These are phyloP conservation scores for Hippopotamus amphibius DNA, from an alignment of 2,113 vertebrate species.

Conservation along the genomic window DNA sequence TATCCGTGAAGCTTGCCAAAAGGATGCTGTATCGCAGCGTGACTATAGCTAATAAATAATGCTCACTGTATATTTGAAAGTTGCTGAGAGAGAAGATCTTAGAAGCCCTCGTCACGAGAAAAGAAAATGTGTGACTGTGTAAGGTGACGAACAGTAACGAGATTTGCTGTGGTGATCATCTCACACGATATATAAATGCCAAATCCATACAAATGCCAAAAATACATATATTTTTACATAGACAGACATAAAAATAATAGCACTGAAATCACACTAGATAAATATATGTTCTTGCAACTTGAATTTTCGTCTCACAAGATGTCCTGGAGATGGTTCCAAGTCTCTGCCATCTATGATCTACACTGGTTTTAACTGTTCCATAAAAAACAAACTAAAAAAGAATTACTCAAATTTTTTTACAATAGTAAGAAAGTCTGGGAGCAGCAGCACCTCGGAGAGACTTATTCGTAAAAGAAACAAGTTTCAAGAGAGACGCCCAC, in stretches of 20 bases:
- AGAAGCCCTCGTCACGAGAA: not conserved
- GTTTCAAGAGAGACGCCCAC: not conserved
- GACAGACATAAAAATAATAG: not conserved
- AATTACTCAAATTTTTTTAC: slow-evolving; percentile 3
- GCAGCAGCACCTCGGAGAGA: not conserved
- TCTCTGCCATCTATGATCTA: not conserved
- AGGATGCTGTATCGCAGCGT: not conserved
- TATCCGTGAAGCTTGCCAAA: not conserved
- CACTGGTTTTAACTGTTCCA: not conserved
- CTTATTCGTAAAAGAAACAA: not conserved
- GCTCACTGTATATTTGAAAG: not conserved
- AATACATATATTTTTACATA: not conserved
- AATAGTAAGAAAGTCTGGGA: not conserved
- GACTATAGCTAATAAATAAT: not conserved
- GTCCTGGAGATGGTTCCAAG: not conserved
- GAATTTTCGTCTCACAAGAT: not conserved
- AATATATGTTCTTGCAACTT: not conserved
- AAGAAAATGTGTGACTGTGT: too few species aligned
- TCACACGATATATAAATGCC: not conserved
- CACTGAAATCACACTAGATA: not conserved
- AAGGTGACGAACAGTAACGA: not conserved
- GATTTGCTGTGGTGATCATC: not conserved
- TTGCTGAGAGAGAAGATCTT: not conserved
- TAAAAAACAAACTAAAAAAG: not conserved
- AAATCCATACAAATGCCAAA: rapidly evolving